phyloP scores from a whole-genome alignment of 2,888 invertebrate genomes.

The Phasia obesa region DNA sequence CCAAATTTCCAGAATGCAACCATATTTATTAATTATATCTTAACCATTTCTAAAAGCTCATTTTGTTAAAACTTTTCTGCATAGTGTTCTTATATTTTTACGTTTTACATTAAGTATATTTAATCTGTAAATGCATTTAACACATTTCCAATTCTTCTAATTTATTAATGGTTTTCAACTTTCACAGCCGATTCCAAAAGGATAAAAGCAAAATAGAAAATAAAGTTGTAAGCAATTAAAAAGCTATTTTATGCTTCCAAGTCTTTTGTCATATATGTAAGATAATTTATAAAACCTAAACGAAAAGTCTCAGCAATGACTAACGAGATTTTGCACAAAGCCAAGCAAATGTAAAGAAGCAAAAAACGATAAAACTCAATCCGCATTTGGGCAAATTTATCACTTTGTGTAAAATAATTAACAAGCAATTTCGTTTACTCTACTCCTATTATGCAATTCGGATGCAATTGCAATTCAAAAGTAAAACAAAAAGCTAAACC shows the following conservation, averaged over 20 bases:
- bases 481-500: background rate
- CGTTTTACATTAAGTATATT: background rate
- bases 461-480: background rate
- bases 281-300: background rate
- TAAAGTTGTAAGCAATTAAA: background rate
- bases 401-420: constrained; percentile 66
- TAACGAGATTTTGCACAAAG: constrained; percentile 6
- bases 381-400: constrained; percentile 29
- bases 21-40: no score
- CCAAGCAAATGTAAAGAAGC: background rate
- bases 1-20: no score
- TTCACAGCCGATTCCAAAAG: background rate
- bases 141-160: background rate
- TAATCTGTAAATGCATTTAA: background rate
- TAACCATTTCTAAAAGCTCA: no score
- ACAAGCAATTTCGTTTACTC: constrained; percentile 66
- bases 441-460: constrained; percentile 60
- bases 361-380: background rate
- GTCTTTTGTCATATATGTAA: background rate
- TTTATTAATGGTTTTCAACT: constrained; percentile 20
- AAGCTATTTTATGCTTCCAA: background rate
- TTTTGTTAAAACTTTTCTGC: no score
- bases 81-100: no score
- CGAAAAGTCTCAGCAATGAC: background rate
- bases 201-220: background rate